phyloP scores from a whole-genome alignment of 2,113 vertebrate species.

The Dryoscopus gambensis region DNA sequence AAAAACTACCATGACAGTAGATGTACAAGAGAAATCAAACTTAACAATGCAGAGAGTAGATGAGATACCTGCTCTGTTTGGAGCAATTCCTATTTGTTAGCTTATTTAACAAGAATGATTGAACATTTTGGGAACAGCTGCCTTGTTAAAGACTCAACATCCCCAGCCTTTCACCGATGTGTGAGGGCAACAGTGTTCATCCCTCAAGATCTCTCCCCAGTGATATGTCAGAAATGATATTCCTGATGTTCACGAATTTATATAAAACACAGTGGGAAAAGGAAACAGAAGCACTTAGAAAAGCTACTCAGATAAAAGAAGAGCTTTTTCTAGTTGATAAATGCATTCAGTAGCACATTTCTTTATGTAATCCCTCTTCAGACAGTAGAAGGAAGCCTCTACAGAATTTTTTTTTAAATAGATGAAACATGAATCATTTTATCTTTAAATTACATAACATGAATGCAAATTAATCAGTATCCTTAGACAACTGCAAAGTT shows the following conservation, averaged over 20 bases:
- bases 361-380: not conserved
- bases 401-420: not conserved
- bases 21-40: not conserved
- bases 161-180: not conserved
- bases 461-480: not conserved
- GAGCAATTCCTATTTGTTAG: not conserved
- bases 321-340: not conserved
- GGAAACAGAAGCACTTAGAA: not conserved
- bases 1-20: not conserved
- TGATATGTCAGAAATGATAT: not conserved
- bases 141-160: not conserved
- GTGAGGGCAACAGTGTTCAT: not conserved
- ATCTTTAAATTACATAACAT: not conserved
- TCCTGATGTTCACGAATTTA: not conserved
- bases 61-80: not conserved
- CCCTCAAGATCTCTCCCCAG: not conserved
- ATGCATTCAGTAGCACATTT: not conserved
- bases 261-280: not conserved
- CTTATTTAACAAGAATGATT: not conserved
- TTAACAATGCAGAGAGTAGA: not conserved
- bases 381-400: not conserved
- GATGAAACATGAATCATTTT: not conserved
- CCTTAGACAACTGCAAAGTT: not conserved
- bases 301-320: not conserved
- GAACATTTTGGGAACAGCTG: not conserved